Evolutionary conservation across 2,797 vertebrate genomes (phyloP).

Genomic region (Cynopterus sphinx): DNA sequence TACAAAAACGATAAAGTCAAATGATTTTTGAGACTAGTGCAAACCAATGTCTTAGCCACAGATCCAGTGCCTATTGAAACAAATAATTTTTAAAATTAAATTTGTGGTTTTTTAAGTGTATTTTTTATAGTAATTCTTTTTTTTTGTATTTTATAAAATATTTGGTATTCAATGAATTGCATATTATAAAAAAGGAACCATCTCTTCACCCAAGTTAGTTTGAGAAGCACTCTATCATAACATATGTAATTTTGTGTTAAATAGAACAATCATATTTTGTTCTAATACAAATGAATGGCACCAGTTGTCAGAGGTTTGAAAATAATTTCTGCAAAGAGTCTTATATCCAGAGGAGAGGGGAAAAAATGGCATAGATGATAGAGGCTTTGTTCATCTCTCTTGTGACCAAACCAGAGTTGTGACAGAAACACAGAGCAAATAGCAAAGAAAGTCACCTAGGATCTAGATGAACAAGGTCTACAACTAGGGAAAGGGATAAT

Average conservation of each 20-base stretch:
- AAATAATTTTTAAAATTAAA: not conserved
- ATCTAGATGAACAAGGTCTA: no score
- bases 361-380: no score
- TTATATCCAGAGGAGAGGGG: no score
- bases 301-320: not conserved
- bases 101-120: not conserved
- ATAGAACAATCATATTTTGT: not conserved
- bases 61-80: not conserved
- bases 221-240: not conserved
- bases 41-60: not conserved
- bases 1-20: slow-evolving; percentile 28
- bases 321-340: not conserved
- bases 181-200: not conserved
- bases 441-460: no score
- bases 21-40: not conserved
- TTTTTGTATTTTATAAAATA: slow-evolving; percentile 2
- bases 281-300: slow-evolving; percentile 25
- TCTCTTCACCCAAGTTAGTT: not conserved
- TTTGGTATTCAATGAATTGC: not conserved
- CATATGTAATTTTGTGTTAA: slow-evolving; percentile 1
- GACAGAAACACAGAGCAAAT: no score
- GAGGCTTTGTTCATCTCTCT: no score
- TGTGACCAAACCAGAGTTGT: no score
- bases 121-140: slow-evolving; percentile 5
- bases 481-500: no score